Percentiles rank a stretch among this genome's conserved stretches.
phyloP scores from a whole-genome alignment of 2,888 invertebrate genomes.

The Diarsia mendica region DNA sequence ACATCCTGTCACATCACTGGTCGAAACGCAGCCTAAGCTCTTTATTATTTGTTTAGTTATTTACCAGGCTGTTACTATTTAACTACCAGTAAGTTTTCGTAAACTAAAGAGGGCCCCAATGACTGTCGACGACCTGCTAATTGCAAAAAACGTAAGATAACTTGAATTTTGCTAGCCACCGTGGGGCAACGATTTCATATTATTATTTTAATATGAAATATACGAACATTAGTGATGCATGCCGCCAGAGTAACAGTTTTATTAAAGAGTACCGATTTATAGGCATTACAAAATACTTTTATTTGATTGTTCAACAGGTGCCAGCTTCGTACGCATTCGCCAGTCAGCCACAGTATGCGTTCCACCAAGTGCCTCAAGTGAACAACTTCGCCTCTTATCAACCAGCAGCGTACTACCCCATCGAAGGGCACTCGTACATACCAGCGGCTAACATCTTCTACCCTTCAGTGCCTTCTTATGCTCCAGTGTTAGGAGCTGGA shows the following conservation, averaged over 20 bases:
- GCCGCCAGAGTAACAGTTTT: too few species aligned
- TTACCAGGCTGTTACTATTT: not conserved
- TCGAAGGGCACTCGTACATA: slow-evolving; percentile 74
- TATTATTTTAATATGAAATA: not conserved
- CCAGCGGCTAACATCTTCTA: slow-evolving; percentile 76
- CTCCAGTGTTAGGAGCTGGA: slow-evolving; percentile 62
- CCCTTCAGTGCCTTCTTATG: slow-evolving; percentile 66
- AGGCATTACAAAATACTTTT: not conserved
- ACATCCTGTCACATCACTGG: too few species aligned
- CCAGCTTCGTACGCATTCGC: slow-evolving; percentile 76
- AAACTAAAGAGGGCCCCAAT: not conserved
- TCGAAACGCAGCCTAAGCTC: slow-evolving; percentile 7
- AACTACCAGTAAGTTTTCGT: not conserved
- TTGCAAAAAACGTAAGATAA: too few species aligned
- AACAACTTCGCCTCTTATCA: slow-evolving; percentile 73
- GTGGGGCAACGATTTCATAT: not conserved
- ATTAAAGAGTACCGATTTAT: not conserved
- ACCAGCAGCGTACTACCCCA: slow-evolving; percentile 74
- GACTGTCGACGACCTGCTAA: too few species aligned
- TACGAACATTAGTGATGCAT: too few species aligned
- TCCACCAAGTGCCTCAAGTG: slow-evolving; percentile 77
- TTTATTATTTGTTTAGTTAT: not conserved
- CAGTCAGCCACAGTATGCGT: slow-evolving; percentile 77
- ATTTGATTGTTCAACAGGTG: slow-evolving; percentile 68
- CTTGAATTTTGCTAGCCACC: too few species aligned